Conservation (phyloP, 2,797 vertebrate species). For the Enteromius argenteus region DNA sequence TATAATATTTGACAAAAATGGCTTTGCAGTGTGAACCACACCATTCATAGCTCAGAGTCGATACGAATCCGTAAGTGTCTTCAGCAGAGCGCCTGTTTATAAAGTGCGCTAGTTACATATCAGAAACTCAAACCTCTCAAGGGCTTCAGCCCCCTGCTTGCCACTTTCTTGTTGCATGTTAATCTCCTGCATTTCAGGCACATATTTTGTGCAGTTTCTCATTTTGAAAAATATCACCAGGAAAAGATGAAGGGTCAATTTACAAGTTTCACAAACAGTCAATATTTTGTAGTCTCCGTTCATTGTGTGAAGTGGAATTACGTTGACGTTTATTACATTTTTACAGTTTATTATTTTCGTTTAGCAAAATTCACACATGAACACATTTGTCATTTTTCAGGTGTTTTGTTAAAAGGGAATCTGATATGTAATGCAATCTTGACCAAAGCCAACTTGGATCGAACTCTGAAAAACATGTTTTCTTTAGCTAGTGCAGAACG, state of each 20-base stretch:
- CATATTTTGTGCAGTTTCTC: not conserved
- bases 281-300: not conserved
- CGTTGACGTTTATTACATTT: not conserved
- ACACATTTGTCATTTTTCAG: not conserved
- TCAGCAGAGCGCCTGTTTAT: conserved; percentile 63
- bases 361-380: not conserved
- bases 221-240: not conserved
- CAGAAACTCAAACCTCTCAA: conserved; percentile 1
- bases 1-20: conserved; percentile 22
- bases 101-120: conserved; percentile 19
- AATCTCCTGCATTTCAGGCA: not conserved
- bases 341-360: not conserved
- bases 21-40: conserved; percentile 34
- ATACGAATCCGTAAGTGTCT: conserved; percentile 56
- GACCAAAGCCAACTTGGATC: conserved; percentile 9
- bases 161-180: not conserved
- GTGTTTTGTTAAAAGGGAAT: not conserved
- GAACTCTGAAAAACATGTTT: not conserved
- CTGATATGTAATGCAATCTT: not conserved
- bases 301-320: not conserved
- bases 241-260: not conserved
- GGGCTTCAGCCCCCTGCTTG: not conserved
- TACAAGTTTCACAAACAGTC: too few relatives aligned
- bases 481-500: not conserved
- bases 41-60: conserved; percentile 11